Percentiles rank a stretch among this genome's conserved stretches.
Evolutionary conservation across 1,140 invertebrate genomes (phyloP).

Genomic region (Drosophila suzukii): DNA sequence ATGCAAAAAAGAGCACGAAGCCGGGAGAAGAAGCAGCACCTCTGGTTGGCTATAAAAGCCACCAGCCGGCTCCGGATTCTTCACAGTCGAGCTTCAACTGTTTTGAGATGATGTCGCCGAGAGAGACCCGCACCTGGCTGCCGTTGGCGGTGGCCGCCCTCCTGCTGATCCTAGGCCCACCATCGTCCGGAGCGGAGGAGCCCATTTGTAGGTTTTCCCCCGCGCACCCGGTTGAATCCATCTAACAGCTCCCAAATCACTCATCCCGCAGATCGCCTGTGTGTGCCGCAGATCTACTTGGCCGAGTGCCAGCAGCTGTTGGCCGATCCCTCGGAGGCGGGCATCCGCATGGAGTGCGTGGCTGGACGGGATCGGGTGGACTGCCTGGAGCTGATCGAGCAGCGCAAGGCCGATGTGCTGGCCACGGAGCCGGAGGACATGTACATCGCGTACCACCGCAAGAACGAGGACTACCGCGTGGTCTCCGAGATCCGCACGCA

Average conservation of each 20-base stretch:
- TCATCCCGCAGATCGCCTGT: conserved; percentile 87
- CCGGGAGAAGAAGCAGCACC: neutral
- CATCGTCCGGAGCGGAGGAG: conserved; percentile 42
- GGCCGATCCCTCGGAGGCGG: conserved; percentile 87
- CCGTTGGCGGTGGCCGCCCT: conserved; percentile 26
- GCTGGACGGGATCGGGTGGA: conserved; percentile 90
- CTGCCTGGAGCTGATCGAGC: conserved; percentile 90
- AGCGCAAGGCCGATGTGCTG: conserved; percentile 91
- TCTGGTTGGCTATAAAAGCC: conserved; percentile 52
- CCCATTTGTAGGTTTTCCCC: conserved; percentile 76
- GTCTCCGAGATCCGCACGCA: conserved; percentile 89
- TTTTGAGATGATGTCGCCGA: conserved; percentile 33
- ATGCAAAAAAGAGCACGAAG: conserved; percentile 10
- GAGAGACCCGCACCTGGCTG: conserved; percentile 24
- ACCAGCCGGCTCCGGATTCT: conserved; percentile 53
- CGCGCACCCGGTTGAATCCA: too few species aligned
- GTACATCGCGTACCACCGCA: conserved; percentile 90
- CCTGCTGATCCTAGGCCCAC: neutral
- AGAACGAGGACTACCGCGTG: conserved; percentile 87
- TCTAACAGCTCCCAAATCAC: too few species aligned
- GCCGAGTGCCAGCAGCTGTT: conserved; percentile 88
- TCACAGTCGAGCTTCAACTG: conserved; percentile 63
- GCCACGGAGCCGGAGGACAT: conserved; percentile 91
- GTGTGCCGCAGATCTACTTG: conserved; percentile 88
- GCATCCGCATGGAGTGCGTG: conserved; percentile 88